Evolutionary conservation across 2,113 vertebrate species (phyloP).

Genomic region (Pungitius pungitius): DNA sequence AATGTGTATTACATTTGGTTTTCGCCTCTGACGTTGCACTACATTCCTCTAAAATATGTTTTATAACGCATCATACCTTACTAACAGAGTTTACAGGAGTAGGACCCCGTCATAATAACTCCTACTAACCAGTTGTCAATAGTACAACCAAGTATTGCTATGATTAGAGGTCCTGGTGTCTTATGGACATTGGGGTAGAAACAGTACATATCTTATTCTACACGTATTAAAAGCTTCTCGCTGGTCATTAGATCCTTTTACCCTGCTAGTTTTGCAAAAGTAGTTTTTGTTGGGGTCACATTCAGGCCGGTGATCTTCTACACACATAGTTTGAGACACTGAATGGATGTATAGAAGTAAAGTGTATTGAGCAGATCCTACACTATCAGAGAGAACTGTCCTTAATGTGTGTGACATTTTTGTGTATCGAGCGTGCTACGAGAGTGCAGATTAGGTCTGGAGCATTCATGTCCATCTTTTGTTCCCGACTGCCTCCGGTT

Average conservation of each 20-base stretch:
- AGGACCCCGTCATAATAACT: background rate
- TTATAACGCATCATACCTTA: background rate
- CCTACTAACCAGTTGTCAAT: background rate
- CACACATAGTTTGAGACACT: background rate
- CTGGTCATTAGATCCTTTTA: too few relatives aligned
- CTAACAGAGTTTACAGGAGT: background rate
- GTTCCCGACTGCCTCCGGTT: constrained; percentile 60
- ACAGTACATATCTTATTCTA: background rate
- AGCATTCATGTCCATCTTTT: constrained; percentile 42
- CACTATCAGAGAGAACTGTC: background rate
- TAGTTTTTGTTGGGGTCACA: background rate
- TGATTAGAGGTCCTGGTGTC: background rate
- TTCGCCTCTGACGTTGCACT: background rate
- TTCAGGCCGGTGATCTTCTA: background rate
- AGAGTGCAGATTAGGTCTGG: constrained; percentile 16
- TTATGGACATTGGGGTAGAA: background rate
- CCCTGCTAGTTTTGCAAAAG: background rate
- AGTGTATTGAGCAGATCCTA: background rate
- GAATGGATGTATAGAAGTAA: background rate
- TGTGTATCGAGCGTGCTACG: background rate
- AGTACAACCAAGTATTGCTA: background rate
- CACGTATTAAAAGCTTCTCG: background rate
- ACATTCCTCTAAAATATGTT: background rate
- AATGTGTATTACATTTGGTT: too few relatives aligned
- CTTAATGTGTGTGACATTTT: background rate